Evolutionary conservation across 2,888 invertebrate genomes (phyloP), one percentile per base, ranked within the genome.

Genomic region (Meganola albula): DNA sequence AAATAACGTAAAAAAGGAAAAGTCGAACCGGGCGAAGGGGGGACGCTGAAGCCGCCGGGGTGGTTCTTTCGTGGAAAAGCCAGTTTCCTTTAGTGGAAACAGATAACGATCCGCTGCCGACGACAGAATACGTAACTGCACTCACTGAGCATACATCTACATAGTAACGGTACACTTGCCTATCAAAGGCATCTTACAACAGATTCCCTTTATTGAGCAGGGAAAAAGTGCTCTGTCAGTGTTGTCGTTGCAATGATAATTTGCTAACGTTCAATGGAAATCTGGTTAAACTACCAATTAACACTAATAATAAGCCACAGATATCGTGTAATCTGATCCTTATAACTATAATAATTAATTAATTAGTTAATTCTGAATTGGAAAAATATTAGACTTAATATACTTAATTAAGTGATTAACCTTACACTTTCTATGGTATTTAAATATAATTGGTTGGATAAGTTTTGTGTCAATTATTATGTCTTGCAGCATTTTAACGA

Each of bases 61-160:
- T 65, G 79, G 75, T 74, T 80, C 78, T 74, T 79, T 79, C 76
- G 74, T 71, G 66, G 76, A 76, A 77, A 82, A 83, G 78, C 72
- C 82, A 82, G 84, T 82, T 83, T 83, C 76, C 82, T 84, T 85
- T 78, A 80, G 76, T 85, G 74, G 82, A 82, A 84, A 84, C 80
- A 84, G 85, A 84, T 85, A 84, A 85, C 84, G 84, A 85, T 84
- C 83, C 82, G 64, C 71, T 75, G 75, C 78, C 76, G 78, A 76
- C 84, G 80, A 79, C 79, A 73, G 83, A 83, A 84, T 82, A 82
- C 82, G 78, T 79, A 79, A 79, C 76, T 79, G 76, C 78, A 80
- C 66, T 75, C 68, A 65, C 71, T 74, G 65, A 73, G 67, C 66
- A 71, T 74, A 70, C 64, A 74, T 76, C 72, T 80, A 74, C 76